Conservation (phyloP, 2,113 vertebrate genomes). For the Myiopsitta monachus region DNA sequence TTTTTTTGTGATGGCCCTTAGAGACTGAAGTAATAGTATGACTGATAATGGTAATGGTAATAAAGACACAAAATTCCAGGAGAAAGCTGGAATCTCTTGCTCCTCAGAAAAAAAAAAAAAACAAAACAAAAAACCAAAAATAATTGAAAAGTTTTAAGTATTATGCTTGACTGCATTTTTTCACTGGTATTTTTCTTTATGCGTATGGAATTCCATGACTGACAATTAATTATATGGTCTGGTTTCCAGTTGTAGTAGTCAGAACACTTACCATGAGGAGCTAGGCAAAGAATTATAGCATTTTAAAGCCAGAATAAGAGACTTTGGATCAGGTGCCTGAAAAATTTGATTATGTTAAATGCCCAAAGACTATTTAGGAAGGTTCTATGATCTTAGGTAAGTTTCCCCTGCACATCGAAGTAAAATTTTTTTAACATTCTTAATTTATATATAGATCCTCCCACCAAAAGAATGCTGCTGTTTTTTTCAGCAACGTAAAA, state of each 20-base stretch:
- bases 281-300: background rate
- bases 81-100: background rate
- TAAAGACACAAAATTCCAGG: background rate
- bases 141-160: background rate
- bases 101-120: background rate
- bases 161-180: background rate
- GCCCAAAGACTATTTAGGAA: background rate
- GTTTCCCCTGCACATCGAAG: background rate
- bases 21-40: background rate
- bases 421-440: background rate
- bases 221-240: background rate
- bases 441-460: background rate
- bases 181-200: background rate
- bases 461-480: background rate
- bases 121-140: no score
- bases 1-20: fast-evolving
- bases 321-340: background rate
- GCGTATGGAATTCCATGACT: background rate
- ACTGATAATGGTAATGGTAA: background rate
- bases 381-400: background rate
- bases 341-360: background rate
- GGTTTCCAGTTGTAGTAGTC: background rate
- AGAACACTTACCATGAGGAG: background rate
- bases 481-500: background rate
- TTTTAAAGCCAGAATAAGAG: background rate